These are phyloP conservation scores for Diabrotica undecimpunctata DNA, from an alignment of 1,140 invertebrate genomes.

Conservation along the genomic window DNA sequence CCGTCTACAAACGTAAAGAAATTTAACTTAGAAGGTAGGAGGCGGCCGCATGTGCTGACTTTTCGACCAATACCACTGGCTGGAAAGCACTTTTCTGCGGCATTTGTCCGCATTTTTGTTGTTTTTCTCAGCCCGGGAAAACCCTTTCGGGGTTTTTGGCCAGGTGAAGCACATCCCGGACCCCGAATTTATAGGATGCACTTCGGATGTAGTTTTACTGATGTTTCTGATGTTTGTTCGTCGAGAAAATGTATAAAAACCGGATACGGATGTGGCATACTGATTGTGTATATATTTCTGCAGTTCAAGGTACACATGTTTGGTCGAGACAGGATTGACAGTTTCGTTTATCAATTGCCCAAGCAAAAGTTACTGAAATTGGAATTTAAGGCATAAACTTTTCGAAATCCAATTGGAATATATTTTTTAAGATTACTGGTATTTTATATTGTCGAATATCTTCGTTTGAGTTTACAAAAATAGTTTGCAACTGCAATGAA, in stretches of 20 bases:
- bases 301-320: not conserved
- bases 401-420: too few species aligned
- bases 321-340: not conserved
- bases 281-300: not conserved
- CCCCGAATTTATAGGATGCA: not conserved
- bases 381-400: not conserved
- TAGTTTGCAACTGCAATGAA: too few species aligned
- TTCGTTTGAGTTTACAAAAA: too few species aligned
- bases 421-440: too few species aligned
- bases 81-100: not conserved
- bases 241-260: not conserved
- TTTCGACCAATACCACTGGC: not conserved
- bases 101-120: slow-evolving; percentile 1
- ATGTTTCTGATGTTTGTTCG: not conserved
- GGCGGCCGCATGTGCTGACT: not conserved
- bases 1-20: not conserved
- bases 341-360: not conserved
- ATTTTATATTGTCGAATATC: too few species aligned
- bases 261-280: not conserved
- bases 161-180: slow-evolving; percentile 1
- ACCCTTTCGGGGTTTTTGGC: not conserved
- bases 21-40: not conserved
- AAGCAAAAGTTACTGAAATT: not conserved
- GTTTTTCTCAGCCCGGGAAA: not conserved
- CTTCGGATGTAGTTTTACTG: not conserved